phyloP scores from a whole-genome alignment of 1,140 invertebrate genomes.

The Contarinia nasturtii region DNA sequence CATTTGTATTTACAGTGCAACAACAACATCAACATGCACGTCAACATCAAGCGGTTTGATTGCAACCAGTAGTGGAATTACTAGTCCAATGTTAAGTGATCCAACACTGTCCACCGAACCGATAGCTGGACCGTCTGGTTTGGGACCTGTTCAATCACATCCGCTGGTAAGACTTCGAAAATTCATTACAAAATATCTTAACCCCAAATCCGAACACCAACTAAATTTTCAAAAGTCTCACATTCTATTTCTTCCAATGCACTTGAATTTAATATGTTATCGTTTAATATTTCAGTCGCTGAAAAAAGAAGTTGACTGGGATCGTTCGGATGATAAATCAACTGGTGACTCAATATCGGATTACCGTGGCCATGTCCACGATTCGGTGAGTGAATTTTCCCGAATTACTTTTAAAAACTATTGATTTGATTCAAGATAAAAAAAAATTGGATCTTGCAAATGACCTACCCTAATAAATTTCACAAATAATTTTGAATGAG shows the following conservation, averaged over 20 bases:
- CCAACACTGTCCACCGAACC: constrained; percentile 25
- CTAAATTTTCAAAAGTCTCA: too few relatives aligned
- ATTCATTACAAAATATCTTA: too few relatives aligned
- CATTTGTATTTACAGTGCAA: background rate
- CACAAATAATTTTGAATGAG: too few relatives aligned
- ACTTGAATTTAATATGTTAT: too few relatives aligned
- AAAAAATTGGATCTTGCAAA: too few relatives aligned
- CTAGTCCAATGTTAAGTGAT: background rate
- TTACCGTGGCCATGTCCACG: constrained; percentile 56
- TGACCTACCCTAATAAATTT: too few relatives aligned
- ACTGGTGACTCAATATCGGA: constrained; percentile 57
- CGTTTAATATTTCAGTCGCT: constrained; percentile 53
- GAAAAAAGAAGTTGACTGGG: constrained; percentile 76
- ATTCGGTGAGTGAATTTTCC: constrained; percentile 46
- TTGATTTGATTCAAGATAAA: too few relatives aligned
- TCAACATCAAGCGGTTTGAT: background rate
- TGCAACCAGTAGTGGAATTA: constrained; percentile 7
- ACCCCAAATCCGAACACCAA: too few relatives aligned
- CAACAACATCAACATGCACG: constrained; percentile 1
- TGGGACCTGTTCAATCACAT: constrained; percentile 68
- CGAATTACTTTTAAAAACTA: too few relatives aligned
- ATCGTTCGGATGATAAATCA: constrained; percentile 51
- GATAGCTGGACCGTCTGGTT: constrained; percentile 51
- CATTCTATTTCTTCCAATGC: too few relatives aligned
- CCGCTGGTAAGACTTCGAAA: constrained; percentile 57